phyloP scores from a whole-genome alignment of 2,888 invertebrate genomes.

The Agonum fuliginosum region DNA sequence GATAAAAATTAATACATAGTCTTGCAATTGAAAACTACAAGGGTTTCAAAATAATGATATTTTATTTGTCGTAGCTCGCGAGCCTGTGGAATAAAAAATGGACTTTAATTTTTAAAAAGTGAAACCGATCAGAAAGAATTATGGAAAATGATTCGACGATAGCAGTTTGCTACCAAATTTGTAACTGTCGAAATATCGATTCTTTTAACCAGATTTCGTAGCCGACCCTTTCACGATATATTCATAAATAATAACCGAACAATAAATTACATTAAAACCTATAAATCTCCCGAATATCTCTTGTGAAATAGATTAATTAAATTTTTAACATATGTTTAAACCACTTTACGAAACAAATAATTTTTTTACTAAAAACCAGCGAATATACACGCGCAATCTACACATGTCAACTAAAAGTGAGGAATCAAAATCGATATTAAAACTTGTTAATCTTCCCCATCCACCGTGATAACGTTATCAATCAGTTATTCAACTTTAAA shows the following conservation, averaged over 20 bases:
- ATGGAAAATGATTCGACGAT: neutral
- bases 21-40: no score
- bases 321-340: constrained; percentile 6
- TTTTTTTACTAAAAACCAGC: neutral
- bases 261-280: neutral
- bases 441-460: constrained; percentile 20
- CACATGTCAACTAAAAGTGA: neutral
- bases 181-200: constrained; percentile 17
- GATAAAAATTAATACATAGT: no score
- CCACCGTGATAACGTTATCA: constrained; percentile 40
- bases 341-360: constrained; percentile 7
- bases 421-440: constrained; percentile 8
- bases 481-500: constrained; percentile 24
- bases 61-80: no score
- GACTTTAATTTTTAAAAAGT: no score
- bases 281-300: neutral
- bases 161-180: neutral
- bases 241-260: constrained; percentile 8
- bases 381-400: neutral
- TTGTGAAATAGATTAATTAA: constrained; percentile 16
- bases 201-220: neutral
- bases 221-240: neutral
- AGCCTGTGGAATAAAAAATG: no score
- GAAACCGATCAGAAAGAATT: neutral
- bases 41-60: no score